Percentiles rank a stretch among this genome's conserved stretches.
Evolutionary conservation across 2,113 vertebrate species (phyloP).

Genomic region (Desmodus rotundus): DNA sequence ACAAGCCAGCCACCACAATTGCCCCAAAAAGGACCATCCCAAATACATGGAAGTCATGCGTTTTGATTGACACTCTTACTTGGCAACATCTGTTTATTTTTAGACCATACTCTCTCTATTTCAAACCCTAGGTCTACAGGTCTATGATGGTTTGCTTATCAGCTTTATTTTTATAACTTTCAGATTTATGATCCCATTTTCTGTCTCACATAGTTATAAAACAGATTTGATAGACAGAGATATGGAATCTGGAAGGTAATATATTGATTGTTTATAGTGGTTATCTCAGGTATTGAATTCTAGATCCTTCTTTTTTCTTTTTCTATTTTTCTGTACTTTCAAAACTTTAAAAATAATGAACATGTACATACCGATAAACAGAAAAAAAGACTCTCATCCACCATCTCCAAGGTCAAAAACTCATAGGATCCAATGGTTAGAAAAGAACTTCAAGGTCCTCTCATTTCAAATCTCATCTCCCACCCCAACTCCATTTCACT

Average conservation of each 20-base stretch:
- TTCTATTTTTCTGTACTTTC: slow-evolving; percentile 28
- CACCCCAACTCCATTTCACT: neutral
- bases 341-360: neutral
- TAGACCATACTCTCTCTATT: neutral
- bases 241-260: neutral
- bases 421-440: neutral
- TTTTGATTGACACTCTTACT: neutral
- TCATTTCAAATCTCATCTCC: neutral
- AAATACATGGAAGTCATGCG: neutral
- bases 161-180: slow-evolving; percentile 21
- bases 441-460: neutral
- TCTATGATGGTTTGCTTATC: neutral
- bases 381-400: neutral
- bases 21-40: neutral
- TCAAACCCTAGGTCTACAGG: neutral
- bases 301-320: neutral
- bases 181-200: neutral
- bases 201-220: neutral
- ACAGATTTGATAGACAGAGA: neutral
- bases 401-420: neutral
- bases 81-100: neutral
- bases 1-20: neutral
- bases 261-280: neutral
- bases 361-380: neutral
- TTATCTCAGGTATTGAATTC: neutral